phyloP scores from a whole-genome alignment of 2,113 vertebrate species.

The Sinocyclocheilus anshuiensis region DNA sequence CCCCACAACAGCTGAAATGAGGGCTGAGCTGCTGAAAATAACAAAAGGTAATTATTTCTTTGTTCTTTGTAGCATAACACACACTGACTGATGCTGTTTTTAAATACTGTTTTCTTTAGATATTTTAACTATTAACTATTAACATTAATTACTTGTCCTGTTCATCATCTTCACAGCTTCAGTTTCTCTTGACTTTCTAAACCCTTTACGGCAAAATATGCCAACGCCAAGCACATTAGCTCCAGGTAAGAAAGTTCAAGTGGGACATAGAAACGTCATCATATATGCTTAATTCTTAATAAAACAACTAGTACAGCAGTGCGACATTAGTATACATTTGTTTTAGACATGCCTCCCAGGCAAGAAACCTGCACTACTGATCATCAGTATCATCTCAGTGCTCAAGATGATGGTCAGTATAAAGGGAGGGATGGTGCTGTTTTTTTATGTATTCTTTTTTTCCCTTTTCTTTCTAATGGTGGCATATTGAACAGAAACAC shows the following conservation, averaged over 20 bases:
- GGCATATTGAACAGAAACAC: no score
- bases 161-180: not conserved
- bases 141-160: not conserved
- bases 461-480: no score
- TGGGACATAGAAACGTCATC: not conserved
- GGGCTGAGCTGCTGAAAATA: not conserved
- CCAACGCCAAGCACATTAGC: not conserved
- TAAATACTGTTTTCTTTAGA: not conserved
- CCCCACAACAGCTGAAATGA: slow-evolving; percentile 4
- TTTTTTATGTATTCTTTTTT: no score
- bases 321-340: no score
- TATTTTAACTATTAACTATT: not conserved
- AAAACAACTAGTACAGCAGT: not conserved
- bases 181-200: not conserved
- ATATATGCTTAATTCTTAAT: not conserved
- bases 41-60: not conserved
- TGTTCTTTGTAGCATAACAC: not conserved
- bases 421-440: no score
- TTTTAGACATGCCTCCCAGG: no score
- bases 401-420: no score
- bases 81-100: not conserved
- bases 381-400: no score
- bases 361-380: no score
- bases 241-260: not conserved
- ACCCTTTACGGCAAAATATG: not conserved